Evolutionary conservation across 2,113 vertebrate species (phyloP).

Genomic region (Cacatua alba): DNA sequence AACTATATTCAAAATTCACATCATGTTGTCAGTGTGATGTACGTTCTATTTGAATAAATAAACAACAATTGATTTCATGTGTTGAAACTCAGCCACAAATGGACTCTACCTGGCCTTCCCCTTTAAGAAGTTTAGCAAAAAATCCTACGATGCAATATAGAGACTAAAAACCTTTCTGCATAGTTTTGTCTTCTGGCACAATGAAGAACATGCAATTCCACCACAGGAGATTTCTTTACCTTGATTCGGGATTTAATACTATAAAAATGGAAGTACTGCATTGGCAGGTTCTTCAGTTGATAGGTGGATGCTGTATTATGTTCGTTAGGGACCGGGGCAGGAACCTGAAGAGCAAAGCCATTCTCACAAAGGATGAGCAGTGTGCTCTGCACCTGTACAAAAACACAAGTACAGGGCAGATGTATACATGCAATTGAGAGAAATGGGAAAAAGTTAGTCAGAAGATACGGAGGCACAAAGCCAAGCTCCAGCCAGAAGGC

Average conservation of each 20-base stretch:
- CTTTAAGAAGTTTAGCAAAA: background rate
- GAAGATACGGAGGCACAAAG: background rate
- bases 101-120: background rate
- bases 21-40: background rate
- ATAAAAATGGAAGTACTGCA: slow-evolving; percentile 84
- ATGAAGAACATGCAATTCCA: background rate
- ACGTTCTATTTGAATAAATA: background rate
- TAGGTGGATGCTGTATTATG: slow-evolving; percentile 71
- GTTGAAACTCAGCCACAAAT: background rate
- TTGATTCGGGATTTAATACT: slow-evolving; percentile 90
- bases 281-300: slow-evolving; percentile 75
- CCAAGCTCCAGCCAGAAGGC: background rate
- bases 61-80: background rate
- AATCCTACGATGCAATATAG: background rate
- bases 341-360: slow-evolving; percentile 84
- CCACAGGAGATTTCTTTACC: slow-evolving; percentile 72
- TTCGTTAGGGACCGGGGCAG: slow-evolving; percentile 63
- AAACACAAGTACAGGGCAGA: background rate
- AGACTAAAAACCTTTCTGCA: background rate
- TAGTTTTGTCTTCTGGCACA: background rate
- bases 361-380: slow-evolving; percentile 87
- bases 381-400: slow-evolving; percentile 76
- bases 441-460: background rate
- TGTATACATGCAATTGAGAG: background rate
- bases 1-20: background rate